These are phyloP conservation scores for Menura novaehollandiae DNA, from an alignment of 2,113 vertebrate genomes.

Conservation along the genomic window DNA sequence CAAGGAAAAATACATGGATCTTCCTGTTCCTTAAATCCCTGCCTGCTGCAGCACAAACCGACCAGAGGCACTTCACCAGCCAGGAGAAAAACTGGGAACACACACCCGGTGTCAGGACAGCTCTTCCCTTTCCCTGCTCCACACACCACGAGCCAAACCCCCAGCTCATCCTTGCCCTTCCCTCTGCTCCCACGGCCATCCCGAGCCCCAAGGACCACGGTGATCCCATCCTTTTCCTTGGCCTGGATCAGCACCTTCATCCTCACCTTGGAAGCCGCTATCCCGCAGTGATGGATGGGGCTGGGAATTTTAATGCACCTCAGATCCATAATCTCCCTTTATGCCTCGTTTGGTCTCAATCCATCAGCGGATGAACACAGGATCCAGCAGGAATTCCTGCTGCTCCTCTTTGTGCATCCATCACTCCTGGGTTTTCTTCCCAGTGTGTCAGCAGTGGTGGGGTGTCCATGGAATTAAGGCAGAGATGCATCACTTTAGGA, in stretches of 20 bases:
- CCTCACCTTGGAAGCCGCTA: background rate
- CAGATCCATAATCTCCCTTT: background rate
- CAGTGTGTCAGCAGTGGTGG: too few relatives aligned
- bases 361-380: background rate
- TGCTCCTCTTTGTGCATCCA: background rate
- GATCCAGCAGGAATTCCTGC: background rate
- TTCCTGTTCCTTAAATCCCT: background rate
- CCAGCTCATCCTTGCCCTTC: background rate
- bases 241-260: background rate
- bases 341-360: background rate
- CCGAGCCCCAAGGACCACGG: rapidly evolving
- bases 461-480: too few relatives aligned
- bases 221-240: background rate
- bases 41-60: background rate
- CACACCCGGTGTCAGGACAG: background rate
- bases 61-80: background rate
- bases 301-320: background rate
- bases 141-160: rapidly evolving
- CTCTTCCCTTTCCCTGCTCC: background rate
- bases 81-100: background rate
- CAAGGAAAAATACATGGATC: background rate
- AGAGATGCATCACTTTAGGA: too few relatives aligned
- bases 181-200: background rate
- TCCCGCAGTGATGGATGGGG: background rate
- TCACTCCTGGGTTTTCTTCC: background rate